Evolutionary conservation across 1,140 invertebrate species (phyloP).

Genomic region (Frieseomelitta varia): DNA sequence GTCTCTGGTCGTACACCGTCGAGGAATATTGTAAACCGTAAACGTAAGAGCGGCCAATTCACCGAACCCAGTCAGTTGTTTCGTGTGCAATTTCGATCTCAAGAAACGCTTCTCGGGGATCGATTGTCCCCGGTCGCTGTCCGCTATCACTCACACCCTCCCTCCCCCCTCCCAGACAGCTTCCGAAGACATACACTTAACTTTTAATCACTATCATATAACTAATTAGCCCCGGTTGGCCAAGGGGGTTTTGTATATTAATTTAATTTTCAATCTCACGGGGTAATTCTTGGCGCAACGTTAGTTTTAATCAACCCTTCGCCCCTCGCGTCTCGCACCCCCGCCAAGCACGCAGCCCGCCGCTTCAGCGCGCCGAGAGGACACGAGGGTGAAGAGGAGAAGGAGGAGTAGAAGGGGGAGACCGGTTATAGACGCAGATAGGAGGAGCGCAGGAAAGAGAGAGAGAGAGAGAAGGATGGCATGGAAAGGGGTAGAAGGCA

Average conservation of each 20-base stretch:
- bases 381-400: not conserved
- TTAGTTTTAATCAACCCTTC: conserved; percentile 82
- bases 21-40: not conserved
- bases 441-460: conserved; percentile 1
- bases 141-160: too few relatives aligned
- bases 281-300: conserved; percentile 82
- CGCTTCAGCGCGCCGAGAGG: conserved; percentile 53
- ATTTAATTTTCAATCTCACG: conserved; percentile 83
- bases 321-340: conserved; percentile 63
- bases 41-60: not conserved
- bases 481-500: conserved; percentile 64
- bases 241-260: conserved; percentile 81
- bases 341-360: conserved; percentile 22
- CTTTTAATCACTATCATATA: conserved; percentile 83
- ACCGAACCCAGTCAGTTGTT: not conserved
- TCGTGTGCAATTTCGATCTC: conserved; percentile 12
- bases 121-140: not conserved
- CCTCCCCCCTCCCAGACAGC: not conserved
- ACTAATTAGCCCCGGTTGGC: conserved; percentile 79
- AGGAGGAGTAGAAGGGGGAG: not conserved
- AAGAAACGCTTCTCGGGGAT: not conserved
- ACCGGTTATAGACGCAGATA: not conserved
- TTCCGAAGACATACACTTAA: conserved; percentile 75
- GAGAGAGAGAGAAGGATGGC: conserved; percentile 41
- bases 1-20: too few relatives aligned